Evolutionary conservation across 37 sponge, comb jelly and placozoan genomes (phyloP), one percentile per base, ranked within the genome.

Genomic region (Amphimedon queenslandica): DNA sequence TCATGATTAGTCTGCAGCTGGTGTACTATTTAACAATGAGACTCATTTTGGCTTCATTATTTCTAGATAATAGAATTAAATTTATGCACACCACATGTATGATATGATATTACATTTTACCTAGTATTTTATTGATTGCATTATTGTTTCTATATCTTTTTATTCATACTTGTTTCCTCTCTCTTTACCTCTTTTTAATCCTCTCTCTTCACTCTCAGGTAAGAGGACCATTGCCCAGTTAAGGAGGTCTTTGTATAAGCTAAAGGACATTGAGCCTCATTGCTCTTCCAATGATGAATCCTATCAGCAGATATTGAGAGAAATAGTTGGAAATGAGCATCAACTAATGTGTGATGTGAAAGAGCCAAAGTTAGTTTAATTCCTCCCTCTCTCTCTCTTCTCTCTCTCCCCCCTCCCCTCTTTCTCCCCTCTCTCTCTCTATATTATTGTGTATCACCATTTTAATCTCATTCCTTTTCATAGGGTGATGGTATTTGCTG

Each of bases 401-500:
- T 37, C 11, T 37, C 69, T 37, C 0, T n/a, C 69, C 20, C 6
- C 6, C 69, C 34, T 0, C 18, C 69, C 18, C 6, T 67, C 41
- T 37, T 36, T 37, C 40, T 37, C 3, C 34, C n/a, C 53, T 47
- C 8, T 47, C 53, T 47, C 8, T 47, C 53, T 47, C 23, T 63
- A 11, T 60, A 60, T n/a, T n/a, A 6, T n/a, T 60, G 63, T 75
- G 23, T 56, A 63, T 32, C 36, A 43, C 8, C 34, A 67, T 0
- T 1, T 13, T 2, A 32, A 83, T 61, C 32, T 66, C 8, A n/a
- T 6, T 25, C 5, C 21, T n/a, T 60, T n/a, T 60, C 28, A 60
- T 25, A 84, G 84, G 43, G 56, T 84, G 0, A 21, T 84, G 23
- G 64, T 84, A 0, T 65, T 47, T 42, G 78, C 84, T 34, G 77